Evolutionary conservation across 2,797 vertebrate genomes (phyloP).

Genomic region (Brotula barbata): DNA sequence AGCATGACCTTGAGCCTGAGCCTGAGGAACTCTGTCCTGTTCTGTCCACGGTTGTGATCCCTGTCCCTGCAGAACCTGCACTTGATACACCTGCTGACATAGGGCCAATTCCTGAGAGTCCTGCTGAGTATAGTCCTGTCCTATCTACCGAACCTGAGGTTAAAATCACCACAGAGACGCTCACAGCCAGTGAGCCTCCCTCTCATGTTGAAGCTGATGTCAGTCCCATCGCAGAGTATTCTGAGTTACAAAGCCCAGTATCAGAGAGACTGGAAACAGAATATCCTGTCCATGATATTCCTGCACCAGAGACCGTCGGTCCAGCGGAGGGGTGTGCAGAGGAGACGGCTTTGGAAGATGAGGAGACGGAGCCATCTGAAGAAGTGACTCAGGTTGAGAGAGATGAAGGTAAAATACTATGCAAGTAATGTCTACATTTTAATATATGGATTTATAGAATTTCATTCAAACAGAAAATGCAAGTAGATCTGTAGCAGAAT

Average conservation of each 20-base stretch:
- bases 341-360: conserved; percentile 30
- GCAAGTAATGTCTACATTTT: background rate
- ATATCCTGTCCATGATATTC: conserved; percentile 24
- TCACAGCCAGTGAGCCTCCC: conserved; percentile 27
- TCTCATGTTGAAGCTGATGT: conserved; percentile 42
- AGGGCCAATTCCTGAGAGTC: conserved; percentile 15
- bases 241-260: conserved; percentile 26
- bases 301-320: conserved; percentile 54
- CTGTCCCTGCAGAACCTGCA: conserved; percentile 20
- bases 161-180: conserved; percentile 50
- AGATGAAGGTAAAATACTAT: conserved; percentile 53
- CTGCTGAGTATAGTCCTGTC: conserved; percentile 22
- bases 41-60: conserved; percentile 23
- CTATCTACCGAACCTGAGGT: conserved; percentile 33
- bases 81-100: conserved; percentile 46
- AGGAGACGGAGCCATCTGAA: conserved; percentile 47
- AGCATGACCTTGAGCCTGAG: background rate
- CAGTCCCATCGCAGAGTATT: conserved; percentile 26
- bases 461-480: no score
- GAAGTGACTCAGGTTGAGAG: conserved; percentile 34
- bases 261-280: conserved; percentile 36
- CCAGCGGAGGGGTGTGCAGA: conserved; percentile 37
- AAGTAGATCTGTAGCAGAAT: conserved; percentile 31
- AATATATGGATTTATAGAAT: no score
- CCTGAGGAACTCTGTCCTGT: conserved; percentile 6